Conservation (phyloP, 2,113 vertebrate species). For the Phoxinus phoxinus region DNA sequence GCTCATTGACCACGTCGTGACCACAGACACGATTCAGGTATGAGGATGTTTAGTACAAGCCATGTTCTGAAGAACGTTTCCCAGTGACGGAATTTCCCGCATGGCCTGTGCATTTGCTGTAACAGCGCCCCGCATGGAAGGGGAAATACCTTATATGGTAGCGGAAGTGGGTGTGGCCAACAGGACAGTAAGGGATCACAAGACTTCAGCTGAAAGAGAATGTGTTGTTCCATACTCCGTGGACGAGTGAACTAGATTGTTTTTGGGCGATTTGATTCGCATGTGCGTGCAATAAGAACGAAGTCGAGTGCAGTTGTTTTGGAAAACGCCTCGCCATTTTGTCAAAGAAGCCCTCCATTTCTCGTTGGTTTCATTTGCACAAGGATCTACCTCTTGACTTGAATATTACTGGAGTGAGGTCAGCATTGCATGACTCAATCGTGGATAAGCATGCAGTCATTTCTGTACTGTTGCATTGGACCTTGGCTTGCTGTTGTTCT, state of each 20-base stretch:
- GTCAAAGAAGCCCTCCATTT: conserved; percentile 55
- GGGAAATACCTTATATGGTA: conserved; percentile 76
- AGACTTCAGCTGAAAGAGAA: conserved; percentile 69
- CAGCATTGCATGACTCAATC: conserved; percentile 80
- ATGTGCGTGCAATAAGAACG: conserved; percentile 62
- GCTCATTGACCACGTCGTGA: background rate
- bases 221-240: conserved; percentile 59
- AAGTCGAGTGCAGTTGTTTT: conserved; percentile 67
- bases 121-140: conserved; percentile 68
- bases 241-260: conserved; percentile 2
- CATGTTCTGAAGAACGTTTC: conserved; percentile 32
- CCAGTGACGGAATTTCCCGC: conserved; percentile 80
- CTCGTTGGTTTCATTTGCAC: conserved; percentile 46
- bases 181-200: conserved; percentile 69
- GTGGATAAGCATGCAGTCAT: conserved; percentile 78
- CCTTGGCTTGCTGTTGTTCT: conserved; percentile 49
- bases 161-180: conserved; percentile 77
- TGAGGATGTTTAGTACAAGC: background rate
- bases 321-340: conserved; percentile 29
- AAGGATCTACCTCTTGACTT: conserved; percentile 61
- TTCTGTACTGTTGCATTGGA: conserved; percentile 61
- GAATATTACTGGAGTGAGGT: conserved; percentile 73
- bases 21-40: background rate
- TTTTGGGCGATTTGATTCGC: conserved; percentile 43
- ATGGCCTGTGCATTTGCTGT: conserved; percentile 71